These are phyloP conservation scores for Rotaria sp. DNA, from an alignment of 2,888 invertebrate genomes.

Conservation along the genomic window DNA sequence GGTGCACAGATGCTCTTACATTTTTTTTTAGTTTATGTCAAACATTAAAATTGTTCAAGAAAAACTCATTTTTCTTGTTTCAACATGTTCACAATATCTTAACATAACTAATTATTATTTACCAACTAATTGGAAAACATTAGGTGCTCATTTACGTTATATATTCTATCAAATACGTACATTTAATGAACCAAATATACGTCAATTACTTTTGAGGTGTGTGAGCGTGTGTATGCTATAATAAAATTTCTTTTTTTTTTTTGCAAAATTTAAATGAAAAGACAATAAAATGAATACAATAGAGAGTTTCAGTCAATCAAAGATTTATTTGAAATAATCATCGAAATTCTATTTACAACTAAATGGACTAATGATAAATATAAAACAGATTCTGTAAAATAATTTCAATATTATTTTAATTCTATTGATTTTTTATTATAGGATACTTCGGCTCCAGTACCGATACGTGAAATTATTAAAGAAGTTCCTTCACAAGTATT, in stretches of 20 bases:
- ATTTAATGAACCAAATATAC: background rate
- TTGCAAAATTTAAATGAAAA: background rate
- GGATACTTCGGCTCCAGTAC: background rate
- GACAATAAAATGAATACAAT: background rate
- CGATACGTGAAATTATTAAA: background rate
- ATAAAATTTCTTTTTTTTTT: background rate
- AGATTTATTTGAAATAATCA: slow-evolving; percentile 1
- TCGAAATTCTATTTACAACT: slow-evolving; percentile 4
- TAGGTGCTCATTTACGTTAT: background rate
- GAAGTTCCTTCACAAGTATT: background rate
- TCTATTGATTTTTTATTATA: background rate
- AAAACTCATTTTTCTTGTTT: background rate
- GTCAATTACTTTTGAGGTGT: background rate
- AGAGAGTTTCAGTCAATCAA: slow-evolving; percentile 14
- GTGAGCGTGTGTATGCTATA: background rate
- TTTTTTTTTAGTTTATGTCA: background rate
- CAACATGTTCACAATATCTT: background rate
- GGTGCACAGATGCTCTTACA: background rate
- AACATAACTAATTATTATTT: background rate
- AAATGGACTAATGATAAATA: background rate
- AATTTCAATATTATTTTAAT: background rate
- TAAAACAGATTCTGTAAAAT: background rate
- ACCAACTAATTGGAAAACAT: slow-evolving; percentile 9
- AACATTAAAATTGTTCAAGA: background rate
- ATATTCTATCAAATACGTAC: background rate